These are phyloP conservation scores for Leptinotarsa undecemlineata DNA, from an alignment of 1,140 invertebrate genomes.

Conservation along the genomic window DNA sequence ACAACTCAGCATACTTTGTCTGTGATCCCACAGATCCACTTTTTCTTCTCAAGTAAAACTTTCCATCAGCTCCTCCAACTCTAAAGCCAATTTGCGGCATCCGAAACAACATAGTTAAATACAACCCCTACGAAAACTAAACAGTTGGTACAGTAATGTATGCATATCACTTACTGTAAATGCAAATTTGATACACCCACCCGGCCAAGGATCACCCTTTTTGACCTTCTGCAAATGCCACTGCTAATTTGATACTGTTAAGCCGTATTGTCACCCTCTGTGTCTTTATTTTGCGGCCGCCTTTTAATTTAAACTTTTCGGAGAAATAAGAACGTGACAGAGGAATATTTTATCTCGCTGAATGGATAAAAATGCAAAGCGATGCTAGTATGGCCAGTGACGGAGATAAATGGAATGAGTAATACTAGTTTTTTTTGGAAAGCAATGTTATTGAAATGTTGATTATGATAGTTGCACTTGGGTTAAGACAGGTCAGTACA, in stretches of 20 bases:
- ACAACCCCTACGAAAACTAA: conserved; percentile 2
- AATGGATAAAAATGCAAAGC: conserved; percentile 14
- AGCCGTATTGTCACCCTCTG: conserved; percentile 37
- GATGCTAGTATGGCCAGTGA: conserved; percentile 2
- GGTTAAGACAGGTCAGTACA: no score
- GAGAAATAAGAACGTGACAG: conserved; percentile 13
- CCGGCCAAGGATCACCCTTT: conserved; percentile 16
- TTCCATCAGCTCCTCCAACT: no score
- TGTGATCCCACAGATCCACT: no score
- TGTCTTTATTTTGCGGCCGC: conserved; percentile 38
- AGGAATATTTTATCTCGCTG: conserved; percentile 20
- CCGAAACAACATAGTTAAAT: conserved; percentile 21
- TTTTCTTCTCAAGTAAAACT: no score
- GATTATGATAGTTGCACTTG: no score
- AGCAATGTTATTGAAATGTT: no score
- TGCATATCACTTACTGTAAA: conserved; percentile 49
- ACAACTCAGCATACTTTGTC: no score
- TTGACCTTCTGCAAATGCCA: conserved; percentile 46
- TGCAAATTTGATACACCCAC: conserved; percentile 41
- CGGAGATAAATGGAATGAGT: not conserved
- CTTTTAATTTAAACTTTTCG: conserved; percentile 36
- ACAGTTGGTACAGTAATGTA: conserved; percentile 33
- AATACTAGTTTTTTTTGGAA: no score
- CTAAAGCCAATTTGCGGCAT: conserved; percentile 18
- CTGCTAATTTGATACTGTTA: conserved; percentile 41